phyloP scores from a whole-genome alignment of 2,888 invertebrate species.

The Eupithecia centaureata region DNA sequence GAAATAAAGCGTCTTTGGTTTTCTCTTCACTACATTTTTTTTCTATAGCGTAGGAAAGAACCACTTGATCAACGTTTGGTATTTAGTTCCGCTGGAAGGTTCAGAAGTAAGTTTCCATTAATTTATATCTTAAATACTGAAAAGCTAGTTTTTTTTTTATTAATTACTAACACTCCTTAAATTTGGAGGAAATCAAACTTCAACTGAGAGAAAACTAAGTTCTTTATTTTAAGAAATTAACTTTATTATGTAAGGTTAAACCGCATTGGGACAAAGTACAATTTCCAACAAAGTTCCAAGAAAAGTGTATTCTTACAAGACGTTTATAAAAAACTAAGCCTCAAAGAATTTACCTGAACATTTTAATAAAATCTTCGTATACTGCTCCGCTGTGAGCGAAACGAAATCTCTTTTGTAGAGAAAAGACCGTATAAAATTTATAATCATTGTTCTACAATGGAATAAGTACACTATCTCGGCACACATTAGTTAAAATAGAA shows the following conservation, averaged over 20 bases:
- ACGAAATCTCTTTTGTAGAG: conserved; percentile 22
- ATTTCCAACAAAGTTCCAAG: not conserved
- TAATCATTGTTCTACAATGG: conserved; percentile 30
- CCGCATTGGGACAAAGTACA: not conserved
- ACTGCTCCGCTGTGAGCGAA: conserved; percentile 22
- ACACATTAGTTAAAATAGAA: not conserved
- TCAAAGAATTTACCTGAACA: conserved; percentile 30
- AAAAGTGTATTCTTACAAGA: conserved; percentile 5
- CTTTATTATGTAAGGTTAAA: not conserved
- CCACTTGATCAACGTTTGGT: too few relatives aligned
- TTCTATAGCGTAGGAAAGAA: too few relatives aligned
- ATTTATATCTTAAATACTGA: too few relatives aligned
- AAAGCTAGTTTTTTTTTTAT: too few relatives aligned
- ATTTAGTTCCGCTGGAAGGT: too few relatives aligned
- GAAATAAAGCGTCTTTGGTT: too few relatives aligned
- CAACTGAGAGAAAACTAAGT: not conserved
- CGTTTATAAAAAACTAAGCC: conserved; percentile 21
- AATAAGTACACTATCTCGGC: not conserved
- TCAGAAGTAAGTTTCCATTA: too few relatives aligned
- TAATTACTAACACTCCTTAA: too few relatives aligned
- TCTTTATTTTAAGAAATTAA: conserved; percentile 1
- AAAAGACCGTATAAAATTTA: conserved; percentile 32
- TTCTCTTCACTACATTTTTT: too few relatives aligned
- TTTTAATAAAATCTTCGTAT: conserved; percentile 30
- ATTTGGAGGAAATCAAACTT: too few relatives aligned